A percentile compares a stretch with the other conserved stretches of the same genome.
These are phyloP conservation scores for Agriotes lineatus DNA, from an alignment of 2,888 invertebrate species.

Conservation along the genomic window DNA sequence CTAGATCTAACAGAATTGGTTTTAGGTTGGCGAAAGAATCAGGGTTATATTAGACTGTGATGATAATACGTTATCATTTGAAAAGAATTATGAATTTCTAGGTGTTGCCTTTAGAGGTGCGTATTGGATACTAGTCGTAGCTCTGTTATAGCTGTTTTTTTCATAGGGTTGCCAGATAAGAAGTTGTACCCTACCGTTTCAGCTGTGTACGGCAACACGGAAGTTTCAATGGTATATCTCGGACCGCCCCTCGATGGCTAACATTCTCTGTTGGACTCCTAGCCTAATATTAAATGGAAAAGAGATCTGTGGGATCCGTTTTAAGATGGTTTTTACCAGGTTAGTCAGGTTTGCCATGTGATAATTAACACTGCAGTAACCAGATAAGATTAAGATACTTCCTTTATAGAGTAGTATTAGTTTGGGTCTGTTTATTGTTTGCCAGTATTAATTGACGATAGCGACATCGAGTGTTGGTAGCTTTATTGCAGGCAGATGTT, in stretches of 20 bases:
- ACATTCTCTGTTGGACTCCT: conserved; percentile 61
- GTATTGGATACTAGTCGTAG: conserved; percentile 18
- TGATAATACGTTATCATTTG: conserved; percentile 96
- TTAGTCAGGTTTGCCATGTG: conserved; percentile 66
- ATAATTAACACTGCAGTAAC: conserved; percentile 53
- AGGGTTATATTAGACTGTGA: conserved; percentile 98
- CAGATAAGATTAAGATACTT: conserved; percentile 34
- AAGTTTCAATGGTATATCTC: conserved; percentile 98
- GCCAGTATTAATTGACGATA: conserved; percentile 5
- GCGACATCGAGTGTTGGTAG: not conserved
- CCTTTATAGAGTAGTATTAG: conserved; percentile 15
- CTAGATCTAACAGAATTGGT: not conserved
- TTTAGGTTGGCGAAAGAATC: conserved; percentile 95
- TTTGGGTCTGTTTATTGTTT: not conserved
- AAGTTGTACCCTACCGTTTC: conserved; percentile 96
- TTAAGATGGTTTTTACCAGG: conserved; percentile 55
- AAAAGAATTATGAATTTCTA: conserved; percentile 97
- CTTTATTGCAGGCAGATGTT: not conserved
- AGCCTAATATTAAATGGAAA: conserved; percentile 36
- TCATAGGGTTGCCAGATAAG: conserved; percentile 88
- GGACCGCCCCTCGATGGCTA: conserved; percentile 97
- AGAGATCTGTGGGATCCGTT: conserved; percentile 37
- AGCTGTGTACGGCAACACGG: conserved; percentile 98
- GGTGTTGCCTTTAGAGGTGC: conserved; percentile 96
- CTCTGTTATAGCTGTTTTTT: no score